These are phyloP conservation scores for Cryptus viduatorius DNA, from an alignment of 2,888 invertebrate genomes.

Conservation along the genomic window DNA sequence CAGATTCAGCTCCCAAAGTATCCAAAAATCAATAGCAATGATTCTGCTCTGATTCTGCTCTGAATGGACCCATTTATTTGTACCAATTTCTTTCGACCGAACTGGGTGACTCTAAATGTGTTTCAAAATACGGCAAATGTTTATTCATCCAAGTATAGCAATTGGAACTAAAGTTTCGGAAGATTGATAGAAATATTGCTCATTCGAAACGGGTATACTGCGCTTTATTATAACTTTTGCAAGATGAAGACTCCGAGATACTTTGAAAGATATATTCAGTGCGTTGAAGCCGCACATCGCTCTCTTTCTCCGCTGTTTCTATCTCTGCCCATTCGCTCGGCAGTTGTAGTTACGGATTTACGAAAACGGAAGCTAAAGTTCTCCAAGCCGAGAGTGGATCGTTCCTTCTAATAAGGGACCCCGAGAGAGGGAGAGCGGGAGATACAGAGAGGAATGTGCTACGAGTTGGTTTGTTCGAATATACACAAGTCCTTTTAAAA, in stretches of 20 bases:
- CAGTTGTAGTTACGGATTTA: slow-evolving; percentile 46
- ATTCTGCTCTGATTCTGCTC: too few relatives aligned
- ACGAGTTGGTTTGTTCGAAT: slow-evolving; percentile 44
- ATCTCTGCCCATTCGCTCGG: neutral
- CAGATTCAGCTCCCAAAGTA: too few relatives aligned
- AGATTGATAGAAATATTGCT: neutral
- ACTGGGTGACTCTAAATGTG: too few relatives aligned
- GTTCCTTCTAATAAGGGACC: slow-evolving; percentile 56
- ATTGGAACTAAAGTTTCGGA: neutral
- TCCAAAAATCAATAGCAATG: too few relatives aligned
- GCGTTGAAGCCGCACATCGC: neutral
- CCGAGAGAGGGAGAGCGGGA: slow-evolving; percentile 3
- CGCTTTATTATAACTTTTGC: slow-evolving; percentile 10
- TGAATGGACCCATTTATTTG: too few relatives aligned
- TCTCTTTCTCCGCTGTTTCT: neutral
- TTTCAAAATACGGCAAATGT: neutral
- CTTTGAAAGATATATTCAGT: neutral
- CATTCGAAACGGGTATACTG: neutral
- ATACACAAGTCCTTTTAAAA: slow-evolving; percentile 54
- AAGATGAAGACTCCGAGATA: neutral
- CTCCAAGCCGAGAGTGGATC: slow-evolving; percentile 47
- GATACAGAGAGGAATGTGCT: slow-evolving; percentile 5
- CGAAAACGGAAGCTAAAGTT: slow-evolving; percentile 43
- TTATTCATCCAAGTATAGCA: neutral
- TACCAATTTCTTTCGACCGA: too few relatives aligned